phyloP scores from a whole-genome alignment of 2,113 vertebrate genomes.

The Pardalotus punctatus region DNA sequence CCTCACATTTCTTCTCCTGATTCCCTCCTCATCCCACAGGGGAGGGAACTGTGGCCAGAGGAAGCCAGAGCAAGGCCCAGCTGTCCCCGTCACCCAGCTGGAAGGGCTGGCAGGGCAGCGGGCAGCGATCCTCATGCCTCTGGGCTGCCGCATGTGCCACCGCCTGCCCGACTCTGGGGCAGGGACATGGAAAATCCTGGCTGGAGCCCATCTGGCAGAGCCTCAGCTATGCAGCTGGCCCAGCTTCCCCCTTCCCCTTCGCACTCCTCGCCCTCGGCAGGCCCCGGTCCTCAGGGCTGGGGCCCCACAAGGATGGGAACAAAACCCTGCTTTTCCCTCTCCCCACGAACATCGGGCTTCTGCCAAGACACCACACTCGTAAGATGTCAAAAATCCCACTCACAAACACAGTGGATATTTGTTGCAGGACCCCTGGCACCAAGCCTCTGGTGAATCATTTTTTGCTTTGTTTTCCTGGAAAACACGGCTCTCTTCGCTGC shows the following conservation, averaged over 20 bases:
- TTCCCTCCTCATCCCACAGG: too few species aligned
- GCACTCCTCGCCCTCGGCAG: neutral
- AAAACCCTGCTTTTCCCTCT: neutral
- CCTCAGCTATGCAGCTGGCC: neutral
- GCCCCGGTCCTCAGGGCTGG: neutral
- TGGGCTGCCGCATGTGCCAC: rapidly evolving
- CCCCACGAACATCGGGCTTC: neutral
- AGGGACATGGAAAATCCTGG: rapidly evolving
- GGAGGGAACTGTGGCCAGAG: rapidly evolving
- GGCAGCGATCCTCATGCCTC: rapidly evolving
- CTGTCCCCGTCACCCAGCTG: rapidly evolving
- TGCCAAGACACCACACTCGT: neutral
- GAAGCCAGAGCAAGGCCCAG: neutral
- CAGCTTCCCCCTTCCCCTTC: neutral
- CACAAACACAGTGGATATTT: neutral
- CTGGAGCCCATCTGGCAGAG: neutral
- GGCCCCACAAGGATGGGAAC: neutral
- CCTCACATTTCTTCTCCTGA: rapidly evolving
- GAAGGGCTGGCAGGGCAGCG: neutral
- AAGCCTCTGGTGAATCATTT: neutral
- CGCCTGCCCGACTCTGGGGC: rapidly evolving
- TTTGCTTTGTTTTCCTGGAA: neutral
- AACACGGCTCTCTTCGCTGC: rapidly evolving
- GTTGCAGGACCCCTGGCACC: neutral
- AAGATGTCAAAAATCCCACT: neutral